These are phyloP conservation scores for Chunga burmeisteri DNA, from an alignment of 2,113 vertebrate species.

Conservation along the genomic window DNA sequence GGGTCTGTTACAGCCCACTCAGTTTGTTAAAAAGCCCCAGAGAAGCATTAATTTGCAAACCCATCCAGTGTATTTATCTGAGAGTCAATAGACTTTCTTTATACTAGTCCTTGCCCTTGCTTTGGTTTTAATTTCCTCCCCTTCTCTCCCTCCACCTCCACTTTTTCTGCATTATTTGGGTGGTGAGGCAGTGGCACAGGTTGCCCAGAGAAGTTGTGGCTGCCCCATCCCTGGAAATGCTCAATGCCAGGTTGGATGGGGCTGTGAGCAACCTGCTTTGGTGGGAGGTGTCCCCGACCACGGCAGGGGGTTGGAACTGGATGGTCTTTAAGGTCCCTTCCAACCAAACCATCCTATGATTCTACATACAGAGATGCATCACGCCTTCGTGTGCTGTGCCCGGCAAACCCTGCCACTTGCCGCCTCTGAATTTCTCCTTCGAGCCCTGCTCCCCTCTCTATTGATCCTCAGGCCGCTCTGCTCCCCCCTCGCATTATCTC, in stretches of 20 bases:
- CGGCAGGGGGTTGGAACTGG: no score
- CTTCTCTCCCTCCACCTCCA: neutral
- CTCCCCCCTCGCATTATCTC: neutral
- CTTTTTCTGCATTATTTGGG: neutral
- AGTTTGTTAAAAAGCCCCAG: neutral
- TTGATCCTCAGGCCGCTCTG: neutral
- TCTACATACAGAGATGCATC: neutral
- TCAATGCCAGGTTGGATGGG: no score
- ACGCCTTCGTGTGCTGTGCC: rapidly evolving
- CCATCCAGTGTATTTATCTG: neutral
- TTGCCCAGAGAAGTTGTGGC: no score
- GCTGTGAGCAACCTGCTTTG: no score
- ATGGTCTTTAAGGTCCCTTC: no score
- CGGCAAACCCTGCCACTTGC: neutral
- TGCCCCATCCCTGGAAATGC: no score
- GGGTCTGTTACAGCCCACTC: neutral
- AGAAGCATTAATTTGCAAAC: neutral
- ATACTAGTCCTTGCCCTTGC: neutral
- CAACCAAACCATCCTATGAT: no score
- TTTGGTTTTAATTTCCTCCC: neutral
- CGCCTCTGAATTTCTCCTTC: neutral
- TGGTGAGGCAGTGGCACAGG: no score
- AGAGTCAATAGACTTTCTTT: neutral
- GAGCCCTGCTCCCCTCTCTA: neutral
- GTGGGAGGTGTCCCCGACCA: no score